Base-by-base conservation (phyloP, 2,113 vertebrate genomes). In the Clinocottus analis region DNA sequence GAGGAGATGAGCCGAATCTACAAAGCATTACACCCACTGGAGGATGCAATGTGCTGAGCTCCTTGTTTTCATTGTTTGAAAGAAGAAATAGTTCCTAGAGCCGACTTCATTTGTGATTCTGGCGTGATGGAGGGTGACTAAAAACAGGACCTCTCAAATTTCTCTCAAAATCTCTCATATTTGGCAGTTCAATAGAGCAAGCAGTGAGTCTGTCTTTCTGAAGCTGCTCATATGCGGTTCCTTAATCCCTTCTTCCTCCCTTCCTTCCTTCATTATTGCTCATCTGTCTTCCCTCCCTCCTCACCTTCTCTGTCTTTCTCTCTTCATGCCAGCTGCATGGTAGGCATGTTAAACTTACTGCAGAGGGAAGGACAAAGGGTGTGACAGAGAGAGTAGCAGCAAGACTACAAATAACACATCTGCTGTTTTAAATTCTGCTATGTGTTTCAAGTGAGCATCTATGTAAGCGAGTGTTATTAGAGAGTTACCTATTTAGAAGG, bases 241-340 rank as follows among this genome's bases (percentile, higher is more conserved):
- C 25, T 79, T 31, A n/a, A 13, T 74, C 21, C 53, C 27, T 55
- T 13, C 58, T 47, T 70, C 23, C 53, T 29, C 21, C 25, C 14
- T 13, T 25, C 17, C 33, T 39, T 66, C 16, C 2, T 41, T 70
- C 12, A 41, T 1, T 29, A n/a, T n/a, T n/a, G n/a, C 1, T 43
- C 29, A 13, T 33, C 59, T 51, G 11, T 23, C 17, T 25, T 61
- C 25, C 23, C 33, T 31, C 41, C 51, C n/a, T 31, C 14, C 37
- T 11, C 49, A 19, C 29, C 35, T 5, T 2, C 47, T 70, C 41
- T 73, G 23, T 75, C 55, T 65, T 25, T 41, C 59, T 77, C 37
- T 64, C 55, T 77, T 77, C 79, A 84, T 82, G 85, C 47, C 85
- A 71, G 83, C 80, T 86, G 79, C 79, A 81, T 75, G 76, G 79